Percentiles rank a stretch among this genome's conserved stretches.
Evolutionary conservation across 2,888 invertebrate genomes (phyloP).

Genomic region (Embidobia sp.): DNA sequence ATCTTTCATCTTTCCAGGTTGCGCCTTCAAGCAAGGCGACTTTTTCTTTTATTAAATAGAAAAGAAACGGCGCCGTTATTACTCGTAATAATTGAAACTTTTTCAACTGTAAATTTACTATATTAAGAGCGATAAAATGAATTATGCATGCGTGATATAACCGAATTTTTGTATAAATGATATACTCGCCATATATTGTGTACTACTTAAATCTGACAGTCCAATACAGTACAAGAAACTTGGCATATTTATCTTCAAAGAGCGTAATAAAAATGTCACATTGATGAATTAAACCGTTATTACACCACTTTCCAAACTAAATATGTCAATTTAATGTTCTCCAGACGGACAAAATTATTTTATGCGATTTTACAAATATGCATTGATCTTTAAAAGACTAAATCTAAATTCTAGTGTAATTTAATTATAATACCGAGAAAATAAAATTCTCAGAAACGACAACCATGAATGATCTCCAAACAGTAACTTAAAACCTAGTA

Average conservation of each 20-base stretch:
- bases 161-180: conserved; percentile 3
- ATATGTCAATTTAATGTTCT: too few relatives aligned
- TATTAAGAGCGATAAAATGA: conserved; percentile 24
- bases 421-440: too few relatives aligned
- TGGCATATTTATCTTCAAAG: conserved; percentile 18
- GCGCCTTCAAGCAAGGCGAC: conserved; percentile 30
- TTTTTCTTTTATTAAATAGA: conserved; percentile 40
- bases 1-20: conserved; percentile 50
- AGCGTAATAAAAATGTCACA: conserved; percentile 26
- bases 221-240: conserved; percentile 34
- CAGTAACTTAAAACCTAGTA: too few relatives aligned
- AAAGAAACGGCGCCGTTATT: conserved; percentile 13
- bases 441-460: too few relatives aligned
- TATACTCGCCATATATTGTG: conserved; percentile 3
- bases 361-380: too few relatives aligned
- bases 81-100: conserved; percentile 46
- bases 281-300: conserved; percentile 8
- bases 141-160: neutral
- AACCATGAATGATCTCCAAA: too few relatives aligned
- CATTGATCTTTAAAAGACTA: too few relatives aligned
- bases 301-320: too few relatives aligned
- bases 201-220: conserved; percentile 21
- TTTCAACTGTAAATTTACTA: conserved; percentile 17
- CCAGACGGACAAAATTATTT: too few relatives aligned
- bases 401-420: too few relatives aligned